phyloP scores from a whole-genome alignment of 2,113 vertebrate genomes.

The Mobula hypostoma region DNA sequence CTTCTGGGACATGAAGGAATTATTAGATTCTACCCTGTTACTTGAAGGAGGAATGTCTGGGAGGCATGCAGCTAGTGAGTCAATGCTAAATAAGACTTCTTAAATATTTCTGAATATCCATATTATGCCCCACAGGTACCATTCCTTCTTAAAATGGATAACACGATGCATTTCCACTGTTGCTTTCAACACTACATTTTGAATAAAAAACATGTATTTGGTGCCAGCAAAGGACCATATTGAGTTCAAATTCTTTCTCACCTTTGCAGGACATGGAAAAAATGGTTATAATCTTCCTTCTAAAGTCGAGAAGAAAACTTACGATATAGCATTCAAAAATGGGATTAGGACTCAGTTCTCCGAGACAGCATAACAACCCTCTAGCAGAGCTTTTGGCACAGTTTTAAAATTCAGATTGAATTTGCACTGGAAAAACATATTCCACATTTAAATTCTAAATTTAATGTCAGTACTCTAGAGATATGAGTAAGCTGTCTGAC shows the following conservation, averaged over 20 bases:
- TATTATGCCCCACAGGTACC: background rate
- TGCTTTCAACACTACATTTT: background rate
- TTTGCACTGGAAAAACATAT: background rate
- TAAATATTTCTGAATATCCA: background rate
- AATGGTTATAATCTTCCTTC: background rate
- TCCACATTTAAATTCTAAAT: constrained; percentile 8
- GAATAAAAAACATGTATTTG: background rate
- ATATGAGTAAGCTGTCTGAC: background rate
- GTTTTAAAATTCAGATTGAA: constrained; percentile 12
- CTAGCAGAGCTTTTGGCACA: background rate
- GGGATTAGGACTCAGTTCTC: background rate
- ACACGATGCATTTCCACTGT: background rate
- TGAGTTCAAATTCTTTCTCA: background rate
- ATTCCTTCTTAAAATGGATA: background rate
- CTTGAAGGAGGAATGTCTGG: background rate
- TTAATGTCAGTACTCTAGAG: background rate
- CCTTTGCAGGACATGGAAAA: too few species aligned
- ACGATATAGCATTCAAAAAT: background rate
- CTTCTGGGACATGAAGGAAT: too few species aligned
- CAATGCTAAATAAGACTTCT: background rate
- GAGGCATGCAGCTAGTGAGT: background rate
- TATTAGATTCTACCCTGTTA: too few species aligned
- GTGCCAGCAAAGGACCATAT: background rate
- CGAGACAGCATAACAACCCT: background rate
- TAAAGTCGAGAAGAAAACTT: background rate